Evolutionary conservation across 2,888 invertebrate species (phyloP).

Genomic region (Allygus modestus): DNA sequence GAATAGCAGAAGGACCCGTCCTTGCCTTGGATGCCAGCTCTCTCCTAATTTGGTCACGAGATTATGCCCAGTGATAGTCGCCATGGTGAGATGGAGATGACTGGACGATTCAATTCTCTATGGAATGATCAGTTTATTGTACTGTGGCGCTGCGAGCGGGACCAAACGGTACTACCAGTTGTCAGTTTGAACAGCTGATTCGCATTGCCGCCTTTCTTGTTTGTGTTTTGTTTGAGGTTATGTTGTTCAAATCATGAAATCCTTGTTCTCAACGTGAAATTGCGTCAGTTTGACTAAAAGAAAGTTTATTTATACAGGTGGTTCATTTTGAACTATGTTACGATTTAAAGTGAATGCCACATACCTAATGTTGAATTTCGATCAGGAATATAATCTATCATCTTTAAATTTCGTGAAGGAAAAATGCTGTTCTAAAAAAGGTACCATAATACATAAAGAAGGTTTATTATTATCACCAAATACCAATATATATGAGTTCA

Average conservation of each 20-base stretch:
- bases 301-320: too few relatives aligned
- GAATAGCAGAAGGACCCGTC: conserved; percentile 31
- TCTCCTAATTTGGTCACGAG: conserved; percentile 12
- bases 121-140: background rate
- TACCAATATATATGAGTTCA: too few relatives aligned
- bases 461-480: too few relatives aligned
- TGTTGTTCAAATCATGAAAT: background rate
- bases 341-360: conserved; percentile 40
- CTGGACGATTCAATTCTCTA: conserved; percentile 26
- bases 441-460: background rate
- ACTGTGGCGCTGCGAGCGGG: conserved; percentile 15
- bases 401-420: conserved; percentile 41
- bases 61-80: background rate
- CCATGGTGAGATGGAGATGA: background rate
- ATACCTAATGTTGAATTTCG: conserved; percentile 38
- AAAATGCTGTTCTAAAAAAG: conserved; percentile 24
- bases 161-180: background rate
- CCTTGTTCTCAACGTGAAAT: background rate
- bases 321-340: background rate
- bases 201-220: background rate
- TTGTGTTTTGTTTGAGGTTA: conserved; percentile 19
- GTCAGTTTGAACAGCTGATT: conserved; percentile 22
- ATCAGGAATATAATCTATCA: conserved; percentile 29
- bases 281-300: too few relatives aligned
- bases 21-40: background rate